Base-by-base conservation (phyloP, 2,888 invertebrate species). In the Dascillus cervinus region DNA sequence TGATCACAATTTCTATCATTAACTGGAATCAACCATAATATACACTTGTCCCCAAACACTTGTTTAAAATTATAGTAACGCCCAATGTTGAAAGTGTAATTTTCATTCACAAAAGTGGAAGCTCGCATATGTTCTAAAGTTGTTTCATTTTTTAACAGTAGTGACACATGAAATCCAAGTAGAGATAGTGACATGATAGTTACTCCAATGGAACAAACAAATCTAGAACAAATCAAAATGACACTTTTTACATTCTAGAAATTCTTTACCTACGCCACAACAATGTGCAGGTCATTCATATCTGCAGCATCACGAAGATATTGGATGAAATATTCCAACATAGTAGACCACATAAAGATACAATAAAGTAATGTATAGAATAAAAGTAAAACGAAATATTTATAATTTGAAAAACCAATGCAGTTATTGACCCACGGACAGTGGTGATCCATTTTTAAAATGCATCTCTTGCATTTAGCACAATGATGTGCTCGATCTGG, bases 401-500 rank as follows among this genome's bases (percentile, higher is more conserved):
- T 96, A 72, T 96, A 95, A 67, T 96, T 96, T 60, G 82, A 79
- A 70, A 85, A 94, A 60, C 87, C 88, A 33, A 96, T 89, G 62
- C 95, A 96, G 66, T 91, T 95, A 70, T 95, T 90, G 47, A 90
- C 82, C 90, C 90, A 94, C 8, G 92, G 94, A 65, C 95, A 96
- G 64, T 96, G 95, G 65, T 96, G 95, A 68, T 96, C 95, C 89
- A 94, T 92, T 69, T 92, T 92, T 38, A 90, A 74, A 4, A 92
- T 83, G 67, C 94, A 94, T 37, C 77, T 74, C n/a, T 85, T 77
- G 65, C 95, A 96, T 11, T 91, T 85, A 48, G 89, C 88, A 68
- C 96, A 96, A 65, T 96, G 96, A 64, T 96, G 95, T 10, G 90
- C 82, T 39, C 96, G 72, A 64, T 96, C 96, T 1, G 96, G 95